phyloP scores from a whole-genome alignment of 2,797 vertebrate genomes.

The Trematomus bernacchii region DNA sequence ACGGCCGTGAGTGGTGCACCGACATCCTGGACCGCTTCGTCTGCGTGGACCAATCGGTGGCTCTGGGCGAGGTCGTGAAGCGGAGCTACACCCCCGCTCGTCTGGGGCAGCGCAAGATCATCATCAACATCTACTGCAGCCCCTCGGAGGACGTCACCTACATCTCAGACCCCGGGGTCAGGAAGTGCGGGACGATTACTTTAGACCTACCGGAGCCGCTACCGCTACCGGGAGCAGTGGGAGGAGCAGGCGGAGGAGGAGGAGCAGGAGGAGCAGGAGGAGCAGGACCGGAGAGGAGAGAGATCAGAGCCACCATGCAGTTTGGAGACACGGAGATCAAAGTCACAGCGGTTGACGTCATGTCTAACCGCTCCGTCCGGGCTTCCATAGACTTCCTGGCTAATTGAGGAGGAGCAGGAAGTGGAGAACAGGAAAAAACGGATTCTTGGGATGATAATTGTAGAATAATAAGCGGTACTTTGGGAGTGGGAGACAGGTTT shows the following conservation, averaged over 20 bases:
- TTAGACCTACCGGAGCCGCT: constrained; percentile 87
- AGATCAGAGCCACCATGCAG: constrained; percentile 96
- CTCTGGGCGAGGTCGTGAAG: constrained; percentile 92
- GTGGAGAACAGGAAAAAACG: constrained; percentile 29
- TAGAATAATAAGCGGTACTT: constrained; percentile 54
- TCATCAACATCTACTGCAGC: constrained; percentile 97
- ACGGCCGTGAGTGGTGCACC: constrained; percentile 95
- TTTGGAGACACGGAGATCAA: constrained; percentile 98
- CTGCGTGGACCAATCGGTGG: constrained; percentile 94
- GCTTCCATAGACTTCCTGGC: constrained; percentile 97
- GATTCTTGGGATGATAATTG: constrained; percentile 32
- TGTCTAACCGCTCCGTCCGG: constrained; percentile 88
- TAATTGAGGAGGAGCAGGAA: constrained; percentile 83
- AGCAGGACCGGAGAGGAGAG: constrained; percentile 82
- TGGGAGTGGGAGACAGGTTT: constrained; percentile 42
- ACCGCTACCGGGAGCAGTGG: constrained; percentile 55
- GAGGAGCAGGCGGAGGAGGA: constrained; percentile 21
- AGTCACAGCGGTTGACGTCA: constrained; percentile 91
- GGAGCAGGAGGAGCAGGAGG: constrained; percentile 19
- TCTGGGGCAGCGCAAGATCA: constrained; percentile 91
- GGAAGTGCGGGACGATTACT: constrained; percentile 94
- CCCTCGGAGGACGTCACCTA: constrained; percentile 89
- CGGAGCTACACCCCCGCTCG: constrained; percentile 95
- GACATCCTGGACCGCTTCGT: constrained; percentile 97
- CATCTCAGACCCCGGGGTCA: constrained; percentile 92